Percentiles rank a stretch among this genome's conserved stretches.
phyloP scores from a whole-genome alignment of 2,797 vertebrate species.

The Psittacula derbiana region DNA sequence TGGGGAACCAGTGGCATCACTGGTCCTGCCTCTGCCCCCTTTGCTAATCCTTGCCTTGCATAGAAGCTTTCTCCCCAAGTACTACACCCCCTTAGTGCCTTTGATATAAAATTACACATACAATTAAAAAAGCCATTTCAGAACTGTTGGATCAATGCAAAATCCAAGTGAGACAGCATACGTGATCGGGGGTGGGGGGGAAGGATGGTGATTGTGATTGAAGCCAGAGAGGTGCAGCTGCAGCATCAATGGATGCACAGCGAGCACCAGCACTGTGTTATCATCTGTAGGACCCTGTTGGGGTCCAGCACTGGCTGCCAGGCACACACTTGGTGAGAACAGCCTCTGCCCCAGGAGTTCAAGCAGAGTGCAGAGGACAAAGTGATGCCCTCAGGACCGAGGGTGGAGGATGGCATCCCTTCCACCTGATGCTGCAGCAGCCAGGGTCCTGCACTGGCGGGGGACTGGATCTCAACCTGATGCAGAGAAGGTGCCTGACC shows the following conservation, averaged over 20 bases:
- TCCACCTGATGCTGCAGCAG: background rate
- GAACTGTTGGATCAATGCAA: background rate
- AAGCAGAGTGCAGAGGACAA: background rate
- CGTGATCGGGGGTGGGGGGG: fast-evolving
- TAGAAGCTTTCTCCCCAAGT: background rate
- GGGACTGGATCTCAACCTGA: fast-evolving
- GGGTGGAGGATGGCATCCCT: background rate
- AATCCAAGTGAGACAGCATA: background rate
- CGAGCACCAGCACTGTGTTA: background rate
- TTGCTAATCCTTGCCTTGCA: background rate
- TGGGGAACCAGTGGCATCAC: fast-evolving
- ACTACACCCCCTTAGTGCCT: background rate
- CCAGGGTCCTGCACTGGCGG: fast-evolving
- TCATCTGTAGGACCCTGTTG: background rate
- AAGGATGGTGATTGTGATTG: background rate
- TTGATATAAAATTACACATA: background rate
- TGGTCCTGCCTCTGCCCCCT: background rate
- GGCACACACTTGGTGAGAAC: fast-evolving
- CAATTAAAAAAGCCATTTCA: background rate
- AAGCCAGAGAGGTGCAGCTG: background rate
- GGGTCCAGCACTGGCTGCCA: background rate
- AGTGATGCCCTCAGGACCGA: fast-evolving
- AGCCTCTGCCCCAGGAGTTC: background rate
- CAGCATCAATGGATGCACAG: background rate
- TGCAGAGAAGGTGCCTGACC: background rate